Evolutionary conservation across 2,888 invertebrate genomes (phyloP), one percentile per base, ranked within the genome.

Genomic region (Orchesella flavescens): DNA sequence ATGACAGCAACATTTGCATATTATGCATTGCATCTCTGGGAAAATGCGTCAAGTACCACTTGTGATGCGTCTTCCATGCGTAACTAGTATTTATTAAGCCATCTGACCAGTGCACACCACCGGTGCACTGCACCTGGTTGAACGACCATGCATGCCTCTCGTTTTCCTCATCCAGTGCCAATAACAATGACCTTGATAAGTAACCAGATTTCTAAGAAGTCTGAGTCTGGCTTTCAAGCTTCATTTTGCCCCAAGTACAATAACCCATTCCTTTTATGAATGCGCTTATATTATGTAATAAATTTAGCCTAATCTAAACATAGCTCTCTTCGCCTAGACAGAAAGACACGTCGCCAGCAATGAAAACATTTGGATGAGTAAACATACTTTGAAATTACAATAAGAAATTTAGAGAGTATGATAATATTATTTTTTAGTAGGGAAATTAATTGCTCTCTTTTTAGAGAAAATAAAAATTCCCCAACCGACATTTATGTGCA

Each of bases 121-220:
- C 34, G 34, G 71, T 74, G 63, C 59, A 74, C 74, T 75, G 81
- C 75, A 82, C 82, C 75, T 75, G 75, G 82, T 75, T 76, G 69
- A 82, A 82, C 75, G 43, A 82, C 71, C 75, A 75, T 71, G 75
- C 10, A 9, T 53, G 34, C 21, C 34, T 34, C 43, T 63, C 21
- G n/a, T 44, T 72, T 73, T 44, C 13, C 9, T 65, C 46, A 13
- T 72, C 79, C 63, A 63, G 66, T 55, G 61, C 49, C 59, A 68
- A 44, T 80, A 65, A 80, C 66, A 65, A 73, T 80, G 80, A 80
- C 80, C 80, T 80, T 80, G 80, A 73, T 80, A 73, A 19, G 55
- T 17, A 61, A 73, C 61, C 53, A 57, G 34, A 53, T 71, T 71
- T 69, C 49, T 44, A 49, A 17, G 10, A 44, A 13, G 7, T 44